Percentiles rank a stretch among this genome's conserved stretches.
phyloP scores from a whole-genome alignment of 2,113 vertebrate species.

The Cyanoderma ruficeps region DNA sequence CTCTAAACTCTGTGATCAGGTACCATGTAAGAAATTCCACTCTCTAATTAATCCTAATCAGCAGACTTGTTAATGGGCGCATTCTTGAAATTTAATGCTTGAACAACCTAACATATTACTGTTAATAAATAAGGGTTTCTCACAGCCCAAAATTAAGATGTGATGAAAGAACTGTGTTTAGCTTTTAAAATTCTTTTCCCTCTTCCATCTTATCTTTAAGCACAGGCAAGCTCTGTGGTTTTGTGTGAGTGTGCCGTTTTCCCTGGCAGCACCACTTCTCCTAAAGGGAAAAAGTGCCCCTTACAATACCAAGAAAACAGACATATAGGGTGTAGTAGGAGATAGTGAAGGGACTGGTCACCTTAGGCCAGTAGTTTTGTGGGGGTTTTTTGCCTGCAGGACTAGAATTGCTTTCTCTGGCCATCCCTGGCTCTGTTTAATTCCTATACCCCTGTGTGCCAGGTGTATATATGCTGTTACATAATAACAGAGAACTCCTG shows the following conservation, averaged over 20 bases:
- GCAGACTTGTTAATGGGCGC: background rate
- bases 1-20: background rate
- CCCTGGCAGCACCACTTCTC: background rate
- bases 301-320: background rate
- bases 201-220: background rate
- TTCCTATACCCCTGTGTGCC: background rate
- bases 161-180: background rate
- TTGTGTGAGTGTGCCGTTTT: background rate
- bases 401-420: background rate
- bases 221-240: background rate
- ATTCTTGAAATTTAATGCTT: background rate
- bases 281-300: background rate
- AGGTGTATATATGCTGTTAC: background rate
- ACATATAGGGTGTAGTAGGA: background rate
- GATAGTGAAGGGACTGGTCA: background rate
- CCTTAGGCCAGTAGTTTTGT: background rate
- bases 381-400: background rate
- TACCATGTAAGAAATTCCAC: background rate
- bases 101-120: background rate
- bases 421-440: background rate
- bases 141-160: background rate
- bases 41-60: slow-evolving; percentile 14
- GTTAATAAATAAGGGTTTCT: background rate
- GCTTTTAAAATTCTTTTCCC: background rate
- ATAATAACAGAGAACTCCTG: background rate